A percentile compares a stretch with the other conserved stretches of the same genome.
Evolutionary conservation across 2,113 vertebrate genomes (phyloP).

Genomic region (Pyrgilauda ruficollis): DNA sequence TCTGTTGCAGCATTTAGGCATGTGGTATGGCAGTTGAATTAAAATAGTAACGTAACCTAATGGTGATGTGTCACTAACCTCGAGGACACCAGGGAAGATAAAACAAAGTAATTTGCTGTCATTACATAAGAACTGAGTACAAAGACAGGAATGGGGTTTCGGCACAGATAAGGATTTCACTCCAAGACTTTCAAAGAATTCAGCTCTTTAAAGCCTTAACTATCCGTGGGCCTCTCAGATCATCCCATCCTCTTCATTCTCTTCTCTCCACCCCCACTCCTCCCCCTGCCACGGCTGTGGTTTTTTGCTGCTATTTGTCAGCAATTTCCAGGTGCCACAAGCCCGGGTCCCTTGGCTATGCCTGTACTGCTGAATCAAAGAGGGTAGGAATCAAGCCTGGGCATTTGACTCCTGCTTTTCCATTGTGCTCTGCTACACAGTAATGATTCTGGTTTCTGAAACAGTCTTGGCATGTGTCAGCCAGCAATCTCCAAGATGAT

Average conservation of each 20-base stretch:
- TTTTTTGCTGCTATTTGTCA: background rate
- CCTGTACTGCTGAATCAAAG: background rate
- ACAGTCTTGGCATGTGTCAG: background rate
- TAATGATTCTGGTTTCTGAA: background rate
- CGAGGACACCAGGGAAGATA: background rate
- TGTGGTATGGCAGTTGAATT: background rate
- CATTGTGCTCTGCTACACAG: background rate
- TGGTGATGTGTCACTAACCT: constrained; percentile 48
- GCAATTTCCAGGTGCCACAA: background rate
- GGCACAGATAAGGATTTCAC: background rate
- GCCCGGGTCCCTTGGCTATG: background rate
- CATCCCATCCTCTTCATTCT: background rate
- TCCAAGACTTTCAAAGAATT: constrained; percentile 13
- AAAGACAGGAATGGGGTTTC: constrained; percentile 12
- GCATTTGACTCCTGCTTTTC: background rate
- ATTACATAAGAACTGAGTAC: constrained; percentile 16
- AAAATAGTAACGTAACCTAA: constrained; percentile 13
- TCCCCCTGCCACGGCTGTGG: no score
- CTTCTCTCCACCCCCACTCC: background rate
- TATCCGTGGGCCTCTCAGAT: background rate
- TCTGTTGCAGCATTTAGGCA: background rate
- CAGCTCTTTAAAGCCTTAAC: background rate
- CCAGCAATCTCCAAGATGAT: background rate
- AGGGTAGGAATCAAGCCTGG: background rate
- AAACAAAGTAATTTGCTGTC: background rate